Base-by-base conservation (phyloP, 1,140 invertebrate genomes). In the Drosophila saltans region DNA sequence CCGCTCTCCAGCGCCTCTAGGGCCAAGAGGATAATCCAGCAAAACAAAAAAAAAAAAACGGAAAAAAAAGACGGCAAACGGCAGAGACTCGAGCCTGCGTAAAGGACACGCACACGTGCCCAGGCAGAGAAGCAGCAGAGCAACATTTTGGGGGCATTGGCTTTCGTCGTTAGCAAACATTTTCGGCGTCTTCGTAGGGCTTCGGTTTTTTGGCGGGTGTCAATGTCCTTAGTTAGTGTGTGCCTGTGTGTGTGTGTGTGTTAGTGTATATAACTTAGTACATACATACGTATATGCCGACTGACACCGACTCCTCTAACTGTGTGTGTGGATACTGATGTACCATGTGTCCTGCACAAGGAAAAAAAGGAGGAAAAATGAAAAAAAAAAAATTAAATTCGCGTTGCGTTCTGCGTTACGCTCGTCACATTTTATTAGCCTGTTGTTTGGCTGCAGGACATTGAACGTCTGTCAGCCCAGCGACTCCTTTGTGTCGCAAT, bases 401-500 rank as follows among this genome's bases (percentile, higher is more conserved):
- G 81, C 75, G 71, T 73, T 85, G 72, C 76, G 81, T 80, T 67
- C 69, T 75, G 81, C 81, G 81, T 84, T 84, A 84, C 81, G 81
- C 82, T 85, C 82, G 83, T 88, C 83, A 86, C 83, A 86, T 86
- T 86, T 88, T 86, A 86, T 86, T 86, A 86, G 83, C 83, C 80
- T 78, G 80, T 88, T 78, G 66, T 75, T 66, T 78, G 79, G 86
- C 81, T 90, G 79, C 86, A 90, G 86, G 86, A 90, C 86, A 90
- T 90, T 81, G 79, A 81, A 81, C 79, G 79, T 81, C 79, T 81
- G 79, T 81, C 79, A 80, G 75, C 77, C 73, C 70, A 63, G 61
- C 65, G 75, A 78, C 81, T 89, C 73, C 85, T 81, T 85, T 81
- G 81, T 90, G 75, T 85, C 69, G 81, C 81, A 72, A 90, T 90